Conservation (phyloP, 2,113 vertebrate species). For the Nyctibius bracteatus region DNA sequence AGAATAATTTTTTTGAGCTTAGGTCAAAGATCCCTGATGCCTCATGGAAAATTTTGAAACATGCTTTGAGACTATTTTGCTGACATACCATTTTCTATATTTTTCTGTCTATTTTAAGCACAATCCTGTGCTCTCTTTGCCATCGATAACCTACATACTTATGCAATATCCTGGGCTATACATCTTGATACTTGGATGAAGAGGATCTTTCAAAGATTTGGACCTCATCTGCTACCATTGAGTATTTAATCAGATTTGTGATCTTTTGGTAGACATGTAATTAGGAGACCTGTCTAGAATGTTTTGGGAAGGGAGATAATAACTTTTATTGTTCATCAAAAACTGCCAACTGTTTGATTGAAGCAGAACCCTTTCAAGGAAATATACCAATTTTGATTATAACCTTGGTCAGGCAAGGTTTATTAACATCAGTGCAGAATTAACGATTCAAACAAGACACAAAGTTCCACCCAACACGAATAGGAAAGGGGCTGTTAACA, state of each 20-base stretch:
- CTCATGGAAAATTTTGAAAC: conserved; percentile 32
- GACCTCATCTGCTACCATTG: neutral
- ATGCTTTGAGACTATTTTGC: conserved; percentile 3
- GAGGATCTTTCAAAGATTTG: neutral
- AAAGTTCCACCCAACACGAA: neutral
- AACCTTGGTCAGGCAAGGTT: neutral
- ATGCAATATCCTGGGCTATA: neutral
- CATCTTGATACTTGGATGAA: neutral
- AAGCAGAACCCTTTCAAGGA: neutral
- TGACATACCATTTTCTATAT: conserved; percentile 10
- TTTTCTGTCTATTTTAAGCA: conserved; percentile 37
- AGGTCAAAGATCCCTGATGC: conserved; percentile 33
- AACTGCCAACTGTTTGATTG: neutral
- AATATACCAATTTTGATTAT: neutral
- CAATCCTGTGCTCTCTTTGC: neutral
- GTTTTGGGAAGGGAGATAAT: neutral
- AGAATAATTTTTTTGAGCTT: neutral
- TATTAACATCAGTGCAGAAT: neutral
- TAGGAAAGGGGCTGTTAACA: neutral
- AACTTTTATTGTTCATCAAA: neutral
- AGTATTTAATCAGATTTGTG: neutral
- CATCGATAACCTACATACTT: neutral
- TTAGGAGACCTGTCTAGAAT: neutral
- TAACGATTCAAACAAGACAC: neutral
- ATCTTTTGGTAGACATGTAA: neutral